A percentile compares a stretch with the other conserved stretches of the same genome.
phyloP scores from a whole-genome alignment of 2,888 invertebrate species.

The Strigamia transsilvanica region DNA sequence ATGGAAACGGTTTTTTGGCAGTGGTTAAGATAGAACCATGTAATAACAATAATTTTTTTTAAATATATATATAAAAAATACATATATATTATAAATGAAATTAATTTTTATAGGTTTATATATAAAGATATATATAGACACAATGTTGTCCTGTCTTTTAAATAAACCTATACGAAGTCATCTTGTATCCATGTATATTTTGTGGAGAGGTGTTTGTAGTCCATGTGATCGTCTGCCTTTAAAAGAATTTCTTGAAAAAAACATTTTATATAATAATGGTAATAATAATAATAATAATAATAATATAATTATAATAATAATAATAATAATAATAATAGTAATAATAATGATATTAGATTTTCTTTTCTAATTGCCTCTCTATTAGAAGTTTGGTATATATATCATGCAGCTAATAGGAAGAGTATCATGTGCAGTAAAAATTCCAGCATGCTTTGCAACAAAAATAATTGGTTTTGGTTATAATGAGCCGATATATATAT shows the following conservation, averaged over 20 bases:
- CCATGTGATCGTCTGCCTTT: conserved; percentile 55
- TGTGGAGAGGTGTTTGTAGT: conserved; percentile 55
- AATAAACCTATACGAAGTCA: conserved; percentile 43
- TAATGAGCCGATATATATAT: conserved; percentile 29
- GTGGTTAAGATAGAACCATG: conserved; percentile 48
- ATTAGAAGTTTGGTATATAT: conserved; percentile 37
- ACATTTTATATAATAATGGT: conserved; percentile 30
- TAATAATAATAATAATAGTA: neutral
- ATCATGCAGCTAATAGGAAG: conserved; percentile 53
- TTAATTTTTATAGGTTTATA: conserved; percentile 39
- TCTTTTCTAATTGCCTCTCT: conserved; percentile 47
- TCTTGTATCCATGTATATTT: conserved; percentile 53
- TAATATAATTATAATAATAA: neutral
- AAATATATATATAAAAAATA: neutral
- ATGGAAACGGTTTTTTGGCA: conserved; percentile 51
- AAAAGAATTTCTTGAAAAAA: conserved; percentile 50
- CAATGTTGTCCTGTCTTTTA: conserved; percentile 44
- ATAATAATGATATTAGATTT: conserved; percentile 11
- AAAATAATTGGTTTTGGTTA: conserved; percentile 37
- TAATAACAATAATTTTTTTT: conserved; percentile 31
- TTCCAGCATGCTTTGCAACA: conserved; percentile 54
- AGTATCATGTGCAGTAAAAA: conserved; percentile 54
- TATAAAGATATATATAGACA: conserved; percentile 13
- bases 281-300: neutral
- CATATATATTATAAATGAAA: conserved; percentile 28